A percentile compares a stretch with the other conserved stretches of the same genome.
Evolutionary conservation across 2,113 vertebrate species (phyloP).

Genomic region (Neogale vison): DNA sequence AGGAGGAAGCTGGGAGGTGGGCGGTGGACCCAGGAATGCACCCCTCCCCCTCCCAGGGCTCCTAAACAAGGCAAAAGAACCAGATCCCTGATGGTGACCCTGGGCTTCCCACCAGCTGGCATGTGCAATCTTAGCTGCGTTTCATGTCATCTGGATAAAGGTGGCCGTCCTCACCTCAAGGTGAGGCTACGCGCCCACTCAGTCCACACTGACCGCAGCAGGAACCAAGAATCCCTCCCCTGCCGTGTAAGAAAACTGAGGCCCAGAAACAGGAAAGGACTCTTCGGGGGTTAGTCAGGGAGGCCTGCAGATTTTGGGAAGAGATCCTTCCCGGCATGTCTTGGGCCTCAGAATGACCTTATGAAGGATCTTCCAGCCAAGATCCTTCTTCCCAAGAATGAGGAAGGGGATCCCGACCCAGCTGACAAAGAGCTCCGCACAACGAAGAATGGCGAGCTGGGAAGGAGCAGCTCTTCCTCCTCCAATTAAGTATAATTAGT

Average conservation of each 20-base stretch:
- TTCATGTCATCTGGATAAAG: not conserved
- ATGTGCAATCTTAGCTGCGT: too few species aligned
- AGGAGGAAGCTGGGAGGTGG: not conserved
- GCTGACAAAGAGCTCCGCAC: not conserved
- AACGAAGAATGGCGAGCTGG: not conserved
- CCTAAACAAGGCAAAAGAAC: not conserved
- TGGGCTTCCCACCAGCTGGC: not conserved
- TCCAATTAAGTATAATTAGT: not conserved
- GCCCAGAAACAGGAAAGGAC: not conserved
- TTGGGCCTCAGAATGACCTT: not conserved
- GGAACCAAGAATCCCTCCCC: rapidly evolving
- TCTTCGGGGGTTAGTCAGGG: not conserved
- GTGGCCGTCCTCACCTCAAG: not conserved
- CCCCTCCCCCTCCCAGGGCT: too few species aligned
- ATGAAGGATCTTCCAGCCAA: not conserved
- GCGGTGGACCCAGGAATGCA: rapidly evolving
- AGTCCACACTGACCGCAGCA: not conserved
- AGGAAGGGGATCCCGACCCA: not conserved
- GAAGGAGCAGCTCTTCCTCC: not conserved
- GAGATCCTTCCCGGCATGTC: not conserved
- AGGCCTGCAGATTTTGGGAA: not conserved
- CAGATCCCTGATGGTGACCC: rapidly evolving
- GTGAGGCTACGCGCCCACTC: not conserved
- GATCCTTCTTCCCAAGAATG: not conserved
- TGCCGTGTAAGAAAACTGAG: not conserved